Conservation (phyloP, 2,797 vertebrate genomes). For the Sebastes jordani region DNA sequence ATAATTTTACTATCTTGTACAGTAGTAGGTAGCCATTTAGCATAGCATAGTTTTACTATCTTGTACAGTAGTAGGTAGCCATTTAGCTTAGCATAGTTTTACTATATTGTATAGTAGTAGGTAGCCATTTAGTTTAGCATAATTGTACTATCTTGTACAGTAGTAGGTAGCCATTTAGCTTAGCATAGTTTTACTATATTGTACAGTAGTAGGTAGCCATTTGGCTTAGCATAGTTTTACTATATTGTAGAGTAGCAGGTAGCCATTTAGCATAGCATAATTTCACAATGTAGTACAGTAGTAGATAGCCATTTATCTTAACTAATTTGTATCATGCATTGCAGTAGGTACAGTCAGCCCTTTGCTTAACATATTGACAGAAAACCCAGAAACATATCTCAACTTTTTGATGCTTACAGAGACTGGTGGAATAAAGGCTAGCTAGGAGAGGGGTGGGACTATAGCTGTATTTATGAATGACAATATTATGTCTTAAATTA, state of each 20-base stretch:
- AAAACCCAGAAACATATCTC: not conserved
- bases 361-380: not conserved
- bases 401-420: not conserved
- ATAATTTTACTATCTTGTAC: accelerated
- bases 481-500: not conserved
- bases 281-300: not conserved
- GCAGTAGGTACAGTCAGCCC: not conserved
- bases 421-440: not conserved
- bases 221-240: not conserved
- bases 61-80: not conserved
- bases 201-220: not conserved
- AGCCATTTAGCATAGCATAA: not conserved
- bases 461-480: not conserved
- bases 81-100: not conserved
- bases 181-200: not conserved
- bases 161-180: not conserved
- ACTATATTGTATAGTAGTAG: not conserved
- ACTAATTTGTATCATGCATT: not conserved
- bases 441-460: not conserved
- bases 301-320: not conserved
- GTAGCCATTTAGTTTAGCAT: not conserved
- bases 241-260: too few species aligned
- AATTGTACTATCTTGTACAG: not conserved
- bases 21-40: not conserved
- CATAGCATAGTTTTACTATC: not conserved